Percentiles rank a stretch among this genome's conserved stretches.
Evolutionary conservation across 2,888 invertebrate species (phyloP).

Genomic region (Bedellia somnulentella): DNA sequence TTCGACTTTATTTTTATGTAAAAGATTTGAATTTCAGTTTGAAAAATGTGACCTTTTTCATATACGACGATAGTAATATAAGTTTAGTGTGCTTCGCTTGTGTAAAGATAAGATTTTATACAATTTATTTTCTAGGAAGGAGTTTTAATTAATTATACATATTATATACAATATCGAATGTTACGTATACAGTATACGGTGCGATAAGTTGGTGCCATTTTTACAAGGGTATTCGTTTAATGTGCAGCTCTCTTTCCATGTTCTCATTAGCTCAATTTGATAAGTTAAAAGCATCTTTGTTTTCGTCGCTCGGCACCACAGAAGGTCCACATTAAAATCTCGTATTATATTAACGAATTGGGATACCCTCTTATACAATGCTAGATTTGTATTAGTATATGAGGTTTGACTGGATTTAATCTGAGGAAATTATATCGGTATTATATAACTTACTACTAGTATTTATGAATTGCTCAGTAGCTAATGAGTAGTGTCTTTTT

Average conservation of each 20-base stretch:
- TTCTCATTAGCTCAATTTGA: slow-evolving; percentile 3
- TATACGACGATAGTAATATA: slow-evolving; percentile 52
- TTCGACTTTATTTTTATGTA: slow-evolving; percentile 35
- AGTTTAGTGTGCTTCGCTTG: slow-evolving; percentile 61
- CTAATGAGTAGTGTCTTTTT: too few species aligned
- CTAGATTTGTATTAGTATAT: too few species aligned
- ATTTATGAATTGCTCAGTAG: too few species aligned
- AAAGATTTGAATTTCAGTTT: slow-evolving; percentile 41
- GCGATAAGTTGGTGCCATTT: slow-evolving; percentile 62
- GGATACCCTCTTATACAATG: too few species aligned
- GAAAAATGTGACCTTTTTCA: slow-evolving; percentile 39
- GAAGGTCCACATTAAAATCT: background rate
- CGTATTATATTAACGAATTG: background rate
- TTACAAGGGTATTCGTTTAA: slow-evolving; percentile 57
- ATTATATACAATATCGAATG: slow-evolving; percentile 51
- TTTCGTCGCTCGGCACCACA: background rate
- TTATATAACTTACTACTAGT: too few species aligned
- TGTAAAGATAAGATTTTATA: slow-evolving; percentile 57
- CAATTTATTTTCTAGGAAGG: slow-evolving; percentile 53
- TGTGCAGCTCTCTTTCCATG: slow-evolving; percentile 4
- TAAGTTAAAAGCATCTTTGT: background rate
- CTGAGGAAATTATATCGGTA: too few species aligned
- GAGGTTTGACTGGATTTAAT: too few species aligned
- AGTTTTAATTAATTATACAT: slow-evolving; percentile 47
- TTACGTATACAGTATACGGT: slow-evolving; percentile 61